Conservation (phyloP, 2,797 vertebrate species). For the Sitta carolinensis region DNA sequence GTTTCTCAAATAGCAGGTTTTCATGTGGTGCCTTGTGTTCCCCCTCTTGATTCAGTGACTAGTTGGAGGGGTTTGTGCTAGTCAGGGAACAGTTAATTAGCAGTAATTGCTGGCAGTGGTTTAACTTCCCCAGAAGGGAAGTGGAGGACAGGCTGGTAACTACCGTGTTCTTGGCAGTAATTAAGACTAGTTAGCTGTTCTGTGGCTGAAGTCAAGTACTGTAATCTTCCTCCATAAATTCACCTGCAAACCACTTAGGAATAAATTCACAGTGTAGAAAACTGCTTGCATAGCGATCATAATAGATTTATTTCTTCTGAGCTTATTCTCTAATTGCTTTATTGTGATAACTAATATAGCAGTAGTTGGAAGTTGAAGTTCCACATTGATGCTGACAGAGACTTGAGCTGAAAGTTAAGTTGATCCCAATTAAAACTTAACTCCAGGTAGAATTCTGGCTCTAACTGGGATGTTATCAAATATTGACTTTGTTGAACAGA, state of each 20-base stretch:
- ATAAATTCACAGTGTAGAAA: neutral
- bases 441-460: neutral
- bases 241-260: neutral
- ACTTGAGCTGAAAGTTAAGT: neutral
- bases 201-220: neutral
- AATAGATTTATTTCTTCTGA: neutral
- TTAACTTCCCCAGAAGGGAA: conserved; percentile 6
- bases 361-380: neutral
- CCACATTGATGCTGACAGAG: neutral
- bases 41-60: neutral
- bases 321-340: neutral
- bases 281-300: neutral
- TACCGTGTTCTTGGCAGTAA: neutral
- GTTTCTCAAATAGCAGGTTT: neutral
- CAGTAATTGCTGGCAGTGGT: neutral
- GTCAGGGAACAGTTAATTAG: conserved; percentile 9
- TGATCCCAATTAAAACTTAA: neutral
- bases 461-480: neutral
- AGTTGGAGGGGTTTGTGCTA: neutral
- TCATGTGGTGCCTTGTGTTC: neutral
- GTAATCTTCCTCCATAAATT: neutral
- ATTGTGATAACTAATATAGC: neutral
- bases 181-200: conserved; percentile 3
- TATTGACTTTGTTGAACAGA: neutral
- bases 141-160: neutral